A percentile compares a stretch with the other conserved stretches of the same genome.
Conservation (phyloP, 2,113 vertebrate species). For the Amphiprion ocellaris region DNA sequence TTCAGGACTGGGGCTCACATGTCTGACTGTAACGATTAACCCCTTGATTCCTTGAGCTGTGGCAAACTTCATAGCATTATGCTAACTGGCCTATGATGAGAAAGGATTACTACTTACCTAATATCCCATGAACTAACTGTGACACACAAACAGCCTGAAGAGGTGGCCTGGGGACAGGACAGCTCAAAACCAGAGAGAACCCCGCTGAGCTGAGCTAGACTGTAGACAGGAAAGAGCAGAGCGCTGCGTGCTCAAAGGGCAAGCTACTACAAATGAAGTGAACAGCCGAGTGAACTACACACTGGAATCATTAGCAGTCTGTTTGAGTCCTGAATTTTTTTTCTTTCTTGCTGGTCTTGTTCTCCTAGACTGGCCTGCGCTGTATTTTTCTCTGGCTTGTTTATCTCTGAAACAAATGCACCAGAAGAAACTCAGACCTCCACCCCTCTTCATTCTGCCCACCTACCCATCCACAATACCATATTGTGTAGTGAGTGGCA, state of each 20-base stretch:
- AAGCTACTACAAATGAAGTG: conserved; percentile 45
- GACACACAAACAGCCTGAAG: conserved; percentile 26
- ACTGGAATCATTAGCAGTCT: conserved; percentile 54
- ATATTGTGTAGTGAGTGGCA: conserved; percentile 16
- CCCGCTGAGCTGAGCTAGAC: conserved; percentile 44
- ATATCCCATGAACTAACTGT: conserved; percentile 54
- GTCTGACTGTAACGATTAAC: conserved; percentile 51
- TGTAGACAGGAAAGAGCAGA: conserved; percentile 50
- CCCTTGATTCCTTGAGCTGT: conserved; percentile 23
- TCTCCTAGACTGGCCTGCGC: conserved; percentile 42
- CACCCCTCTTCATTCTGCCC: not conserved
- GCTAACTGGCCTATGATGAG: conserved; percentile 53
- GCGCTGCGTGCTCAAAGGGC: conserved; percentile 36
- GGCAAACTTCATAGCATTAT: conserved; percentile 51
- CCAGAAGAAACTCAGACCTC: conserved; percentile 20
- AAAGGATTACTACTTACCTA: conserved; percentile 65
- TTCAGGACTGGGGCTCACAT: conserved; percentile 42
- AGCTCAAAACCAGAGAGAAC: conserved; percentile 27
- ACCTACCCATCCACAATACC: conserved; percentile 3
- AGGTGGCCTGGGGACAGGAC: conserved; percentile 45
- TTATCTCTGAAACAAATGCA: conserved; percentile 63
- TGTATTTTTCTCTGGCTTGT: conserved; percentile 23
- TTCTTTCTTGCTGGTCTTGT: conserved; percentile 23
- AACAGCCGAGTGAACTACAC: conserved; percentile 48
- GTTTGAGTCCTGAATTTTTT: conserved; percentile 5